Conservation (phyloP, 2,888 invertebrate genomes). For the Eupithecia pulchellata region DNA sequence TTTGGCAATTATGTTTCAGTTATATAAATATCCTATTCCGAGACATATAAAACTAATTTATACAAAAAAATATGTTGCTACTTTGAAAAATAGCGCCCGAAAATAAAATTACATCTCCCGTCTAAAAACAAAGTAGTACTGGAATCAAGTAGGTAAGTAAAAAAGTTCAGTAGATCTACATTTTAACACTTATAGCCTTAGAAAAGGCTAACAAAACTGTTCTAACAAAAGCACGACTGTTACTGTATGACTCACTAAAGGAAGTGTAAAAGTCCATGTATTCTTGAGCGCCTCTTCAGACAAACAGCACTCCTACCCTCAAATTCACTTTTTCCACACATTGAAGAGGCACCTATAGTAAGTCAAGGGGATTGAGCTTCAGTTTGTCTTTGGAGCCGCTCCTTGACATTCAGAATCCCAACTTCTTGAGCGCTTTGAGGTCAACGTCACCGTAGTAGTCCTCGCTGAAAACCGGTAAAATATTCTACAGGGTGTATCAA, state of each 20-base stretch:
- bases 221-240: slow-evolving; percentile 11
- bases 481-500: slow-evolving; percentile 10
- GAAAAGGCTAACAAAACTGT: slow-evolving; percentile 16
- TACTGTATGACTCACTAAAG: slow-evolving; percentile 28
- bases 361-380: slow-evolving; percentile 74
- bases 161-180: neutral
- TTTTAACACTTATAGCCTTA: slow-evolving; percentile 35
- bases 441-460: slow-evolving; percentile 97
- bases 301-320: slow-evolving; percentile 43
- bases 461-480: slow-evolving; percentile 87
- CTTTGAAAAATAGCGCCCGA: neutral
- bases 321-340: slow-evolving; percentile 36
- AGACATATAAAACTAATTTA: slow-evolving; percentile 5
- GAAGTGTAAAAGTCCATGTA: slow-evolving; percentile 44
- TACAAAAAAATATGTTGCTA: neutral
- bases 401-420: slow-evolving; percentile 88
- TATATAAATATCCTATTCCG: slow-evolving; percentile 13
- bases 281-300: slow-evolving; percentile 72
- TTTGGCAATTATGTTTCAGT: slow-evolving; percentile 63
- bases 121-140: neutral
- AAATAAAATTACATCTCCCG: neutral
- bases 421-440: slow-evolving; percentile 93
- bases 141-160: neutral
- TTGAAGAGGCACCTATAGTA: slow-evolving; percentile 53
- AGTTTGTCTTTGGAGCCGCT: slow-evolving; percentile 81